A percentile compares a stretch with the other conserved stretches of the same genome.
Conservation (phyloP, 2,888 invertebrate species). For the Ochlodes sylvanus region DNA sequence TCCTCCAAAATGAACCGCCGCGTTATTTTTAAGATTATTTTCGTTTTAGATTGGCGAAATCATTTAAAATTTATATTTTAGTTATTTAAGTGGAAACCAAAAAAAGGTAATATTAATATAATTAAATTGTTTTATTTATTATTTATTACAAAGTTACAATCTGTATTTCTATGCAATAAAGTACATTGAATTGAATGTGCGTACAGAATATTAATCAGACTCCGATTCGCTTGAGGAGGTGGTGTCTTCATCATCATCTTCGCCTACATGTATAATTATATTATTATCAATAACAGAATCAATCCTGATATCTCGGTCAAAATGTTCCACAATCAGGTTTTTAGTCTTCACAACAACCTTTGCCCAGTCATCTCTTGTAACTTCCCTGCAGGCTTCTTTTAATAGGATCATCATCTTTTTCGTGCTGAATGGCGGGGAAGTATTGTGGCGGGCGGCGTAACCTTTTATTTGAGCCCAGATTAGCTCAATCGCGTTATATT, state of each 20-base stretch:
- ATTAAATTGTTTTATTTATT: no score
- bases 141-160: no score
- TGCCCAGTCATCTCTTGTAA: background rate
- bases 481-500: no score
- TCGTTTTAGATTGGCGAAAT: no score
- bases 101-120: no score
- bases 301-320: background rate
- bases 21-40: no score
- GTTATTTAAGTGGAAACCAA: no score
- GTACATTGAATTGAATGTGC: no score
- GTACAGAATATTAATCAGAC: no score
- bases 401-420: slow-evolving; percentile 7
- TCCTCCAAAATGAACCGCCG: no score
- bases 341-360: slow-evolving; percentile 6
- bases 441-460: slow-evolving; percentile 6
- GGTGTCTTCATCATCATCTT: background rate
- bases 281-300: background rate
- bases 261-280: background rate
- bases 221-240: background rate
- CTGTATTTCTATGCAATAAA: no score
- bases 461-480: slow-evolving; percentile 9
- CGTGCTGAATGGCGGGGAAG: background rate
- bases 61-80: no score
- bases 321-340: background rate
- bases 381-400: background rate